These are phyloP conservation scores for Apis florea DNA, from an alignment of 1,140 invertebrate species.

Conservation along the genomic window DNA sequence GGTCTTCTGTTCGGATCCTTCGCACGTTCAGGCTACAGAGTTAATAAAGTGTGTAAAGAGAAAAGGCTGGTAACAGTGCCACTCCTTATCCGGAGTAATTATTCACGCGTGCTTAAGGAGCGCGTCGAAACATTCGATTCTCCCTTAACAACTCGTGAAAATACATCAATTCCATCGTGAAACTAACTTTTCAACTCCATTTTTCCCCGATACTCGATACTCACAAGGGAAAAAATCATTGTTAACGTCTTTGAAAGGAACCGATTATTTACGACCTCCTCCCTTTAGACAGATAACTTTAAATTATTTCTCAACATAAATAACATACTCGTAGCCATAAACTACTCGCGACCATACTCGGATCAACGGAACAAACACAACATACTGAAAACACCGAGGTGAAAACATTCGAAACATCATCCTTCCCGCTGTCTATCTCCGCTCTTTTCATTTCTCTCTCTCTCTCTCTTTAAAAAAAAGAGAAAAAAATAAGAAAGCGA, in stretches of 20 bases:
- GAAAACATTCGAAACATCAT: background rate
- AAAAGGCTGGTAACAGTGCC: constrained; percentile 63
- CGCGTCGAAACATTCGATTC: constrained; percentile 43
- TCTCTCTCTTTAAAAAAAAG: background rate
- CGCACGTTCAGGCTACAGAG: constrained; percentile 63
- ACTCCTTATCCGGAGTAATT: constrained; percentile 65
- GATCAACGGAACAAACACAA: no score
- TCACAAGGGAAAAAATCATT: no score
- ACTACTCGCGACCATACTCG: no score
- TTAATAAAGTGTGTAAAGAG: constrained; percentile 73
- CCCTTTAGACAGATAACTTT: no score
- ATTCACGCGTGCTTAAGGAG: constrained; percentile 67
- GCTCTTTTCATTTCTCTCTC: background rate
- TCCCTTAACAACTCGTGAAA: background rate
- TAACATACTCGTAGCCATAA: no score
- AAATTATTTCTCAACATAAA: no score
- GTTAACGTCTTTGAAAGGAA: background rate
- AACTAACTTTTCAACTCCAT: background rate
- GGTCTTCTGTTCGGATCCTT: constrained; percentile 66
- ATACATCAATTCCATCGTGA: no score
- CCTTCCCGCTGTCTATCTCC: no score
- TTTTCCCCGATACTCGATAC: background rate
- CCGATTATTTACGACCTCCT: no score
- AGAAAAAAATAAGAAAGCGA: background rate
- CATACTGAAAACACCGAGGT: background rate